Percentiles rank a stretch among this genome's conserved stretches.
Conservation (phyloP, 2,888 invertebrate species). For the Cataglyphis livida region DNA sequence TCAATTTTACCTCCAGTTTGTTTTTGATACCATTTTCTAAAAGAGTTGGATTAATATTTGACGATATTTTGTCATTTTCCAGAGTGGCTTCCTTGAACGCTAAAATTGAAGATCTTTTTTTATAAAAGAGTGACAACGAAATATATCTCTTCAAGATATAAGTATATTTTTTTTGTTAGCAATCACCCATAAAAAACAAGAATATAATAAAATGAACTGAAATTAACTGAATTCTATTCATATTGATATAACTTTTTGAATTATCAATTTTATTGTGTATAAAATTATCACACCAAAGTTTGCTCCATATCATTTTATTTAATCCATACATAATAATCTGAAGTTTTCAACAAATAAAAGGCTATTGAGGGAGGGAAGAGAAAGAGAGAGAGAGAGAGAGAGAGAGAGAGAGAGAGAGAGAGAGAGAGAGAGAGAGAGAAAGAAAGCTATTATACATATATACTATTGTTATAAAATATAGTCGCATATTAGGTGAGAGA, state of each 20-base stretch:
- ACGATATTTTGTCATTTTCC: not conserved
- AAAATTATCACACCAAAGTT: not conserved
- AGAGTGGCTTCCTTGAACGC: not conserved
- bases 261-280: not conserved
- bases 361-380: not conserved
- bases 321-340: not conserved
- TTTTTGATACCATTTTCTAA: not conserved
- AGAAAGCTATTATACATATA: not conserved
- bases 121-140: not conserved
- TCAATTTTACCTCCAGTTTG: not conserved
- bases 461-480: not conserved
- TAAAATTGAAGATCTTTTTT: not conserved
- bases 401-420: too few relatives aligned
- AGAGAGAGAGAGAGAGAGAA: too few relatives aligned
- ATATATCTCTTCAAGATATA: not conserved
- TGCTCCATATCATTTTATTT: not conserved
- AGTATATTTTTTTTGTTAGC: not conserved
- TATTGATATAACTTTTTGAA: not conserved
- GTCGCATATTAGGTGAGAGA: not conserved
- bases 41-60: not conserved
- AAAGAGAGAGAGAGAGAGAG: too few relatives aligned
- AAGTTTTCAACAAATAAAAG: not conserved
- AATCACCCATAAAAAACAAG: constrained; percentile 20
- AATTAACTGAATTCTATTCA: constrained; percentile 15
- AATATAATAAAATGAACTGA: not conserved